Base-by-base conservation (phyloP, 2,888 invertebrate species). In the Polydesmus complanatus region DNA sequence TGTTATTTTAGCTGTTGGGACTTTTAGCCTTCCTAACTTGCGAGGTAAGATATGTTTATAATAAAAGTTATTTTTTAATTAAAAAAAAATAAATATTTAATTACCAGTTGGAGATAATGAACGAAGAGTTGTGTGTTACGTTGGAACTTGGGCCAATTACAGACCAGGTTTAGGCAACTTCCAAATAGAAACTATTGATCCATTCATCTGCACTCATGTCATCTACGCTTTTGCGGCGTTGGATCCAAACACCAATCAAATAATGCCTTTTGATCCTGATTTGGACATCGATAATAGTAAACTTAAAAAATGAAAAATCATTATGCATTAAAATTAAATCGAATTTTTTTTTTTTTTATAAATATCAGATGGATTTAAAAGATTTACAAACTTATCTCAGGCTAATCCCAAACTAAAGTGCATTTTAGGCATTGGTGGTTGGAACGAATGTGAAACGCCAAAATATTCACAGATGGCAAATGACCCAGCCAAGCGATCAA, bases 401-500 rank as follows among this genome's bases (percentile, higher is more conserved):
- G 1, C 1, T 5, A 61, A 61, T 27, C 57, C 61, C 21, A 21
- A 50, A 1, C 22, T 61, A 11, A 56, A 57, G 27, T 56, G 56
- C 3, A 18, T 61, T 14, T 21, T 61, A 19, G n/a, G 48, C 3
- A 26, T 61, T 52, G 61, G 61, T 49, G 61, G 61, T 27, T 61
- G 61, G 61, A 61, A 61, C 48, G 56, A 61, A 52, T 56, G 56
- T 11, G 23, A n/a, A n/a, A n/a, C 51, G 11, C 5, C 18, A 14
- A 52, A 56, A 52, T 61, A 57, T 23, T 57, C 61, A 1, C 25
- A 27, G 22, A 57, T 61, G 56, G 61, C 51, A 1, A 2, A n/a
- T 5, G 21, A 2, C 37, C 22, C 50, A 19, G n/a, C 2, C 25
- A 50, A 11, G 2, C 25, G 61, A 8, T 26, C 19, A 1, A 27